Base-by-base conservation (phyloP, 2,113 vertebrate genomes). In the Mohoua ochrocephala region DNA sequence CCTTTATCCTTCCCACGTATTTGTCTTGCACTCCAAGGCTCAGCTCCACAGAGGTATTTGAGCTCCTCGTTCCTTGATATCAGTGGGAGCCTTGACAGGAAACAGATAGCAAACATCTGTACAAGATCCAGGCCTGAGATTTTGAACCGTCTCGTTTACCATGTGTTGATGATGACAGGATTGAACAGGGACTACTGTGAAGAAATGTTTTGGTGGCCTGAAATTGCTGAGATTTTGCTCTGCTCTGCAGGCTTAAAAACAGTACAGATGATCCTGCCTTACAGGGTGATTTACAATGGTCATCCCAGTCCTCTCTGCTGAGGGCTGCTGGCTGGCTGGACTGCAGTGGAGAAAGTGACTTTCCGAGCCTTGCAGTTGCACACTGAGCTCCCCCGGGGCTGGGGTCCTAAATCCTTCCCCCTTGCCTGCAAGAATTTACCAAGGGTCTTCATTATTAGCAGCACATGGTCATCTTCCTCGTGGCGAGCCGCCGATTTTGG, bases 21-120 rank as follows among this genome's bases (percentile, higher is more conserved):
- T 95, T 90, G 74, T 85, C 81, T 94, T 96, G 49, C 15, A 14
- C 82, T 91, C 53, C 78, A 78, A 71, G 57, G 11, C 61, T 85
- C 53, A 73, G 61, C 28, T 96, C 70, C 69, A 61, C 45, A 76
- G 70, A 93, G 57, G 45, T 92, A 85, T 94, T 92, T 88, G 67
- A 80, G 79, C 61, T 89, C 39, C 84, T 91, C 0, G 2, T 28
- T 82, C 31, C 41, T 88, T 69, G 53, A 13, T 83, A 94, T 68
- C 78, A 53, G 67, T 88, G 59, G 26, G 45, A 96, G 26, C 37
- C 75, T 93, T 35, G n/a, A 65, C 39, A 90, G 82, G 71, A 93
- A 85, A 73, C 10, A 84, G 85, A 79, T 49, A 88, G 37, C 41
- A 91, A 90, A 90, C 82, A 80, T 88, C 78, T 94, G 82, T 49